Percentiles rank a stretch among this genome's conserved stretches.
phyloP scores from a whole-genome alignment of 2,113 vertebrate species.

The Oryzias curvinotus region DNA sequence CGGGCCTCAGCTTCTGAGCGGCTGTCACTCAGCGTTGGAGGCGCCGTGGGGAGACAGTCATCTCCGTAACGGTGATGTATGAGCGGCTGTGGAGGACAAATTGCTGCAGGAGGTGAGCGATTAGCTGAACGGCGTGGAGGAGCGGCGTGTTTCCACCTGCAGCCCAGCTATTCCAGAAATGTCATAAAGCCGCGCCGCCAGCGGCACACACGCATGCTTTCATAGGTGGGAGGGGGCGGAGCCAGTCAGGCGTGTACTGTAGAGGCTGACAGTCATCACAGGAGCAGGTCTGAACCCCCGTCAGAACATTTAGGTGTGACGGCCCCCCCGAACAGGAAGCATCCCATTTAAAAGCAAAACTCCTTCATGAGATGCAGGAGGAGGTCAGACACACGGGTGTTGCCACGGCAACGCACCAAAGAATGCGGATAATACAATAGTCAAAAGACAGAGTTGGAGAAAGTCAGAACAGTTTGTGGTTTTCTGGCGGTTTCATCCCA shows the following conservation, averaged over 20 bases:
- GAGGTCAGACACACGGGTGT: too few relatives aligned
- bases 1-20: neutral
- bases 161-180: constrained; percentile 73
- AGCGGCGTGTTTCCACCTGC: constrained; percentile 75
- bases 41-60: constrained; percentile 13
- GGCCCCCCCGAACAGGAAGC: too few relatives aligned
- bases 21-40: constrained; percentile 30
- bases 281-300: neutral
- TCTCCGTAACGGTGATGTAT: constrained; percentile 65
- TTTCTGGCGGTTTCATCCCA: too few relatives aligned
- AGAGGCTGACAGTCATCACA: neutral
- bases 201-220: constrained; percentile 32
- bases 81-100: constrained; percentile 66
- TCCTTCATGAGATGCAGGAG: too few relatives aligned
- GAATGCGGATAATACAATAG: too few relatives aligned
- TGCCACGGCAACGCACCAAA: too few relatives aligned
- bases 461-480: too few relatives aligned
- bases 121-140: constrained; percentile 63
- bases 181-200: constrained; percentile 55
- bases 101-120: constrained; percentile 67
- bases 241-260: neutral
- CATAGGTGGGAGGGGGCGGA: neutral
- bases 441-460: too few relatives aligned
- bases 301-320: too few relatives aligned
- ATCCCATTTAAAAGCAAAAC: too few relatives aligned